These are phyloP conservation scores for Holcopasites calliopsidis DNA, from an alignment of 1,140 invertebrate species.

Conservation along the genomic window DNA sequence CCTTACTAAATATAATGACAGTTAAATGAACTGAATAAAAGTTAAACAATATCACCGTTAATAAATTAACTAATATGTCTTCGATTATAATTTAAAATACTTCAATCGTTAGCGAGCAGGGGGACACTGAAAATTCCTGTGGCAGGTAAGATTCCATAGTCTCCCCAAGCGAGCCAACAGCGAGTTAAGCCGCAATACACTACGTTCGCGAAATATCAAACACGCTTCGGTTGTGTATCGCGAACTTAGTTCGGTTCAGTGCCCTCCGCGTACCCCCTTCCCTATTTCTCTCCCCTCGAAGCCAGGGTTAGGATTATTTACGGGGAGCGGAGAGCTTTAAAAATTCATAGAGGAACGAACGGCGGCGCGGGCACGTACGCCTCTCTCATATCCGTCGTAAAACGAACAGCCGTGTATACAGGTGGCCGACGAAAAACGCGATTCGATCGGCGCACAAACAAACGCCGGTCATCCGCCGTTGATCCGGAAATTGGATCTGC, in stretches of 20 bases:
- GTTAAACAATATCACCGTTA: too few relatives aligned
- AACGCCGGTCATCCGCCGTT: slow-evolving; percentile 27
- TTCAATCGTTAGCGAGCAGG: too few relatives aligned
- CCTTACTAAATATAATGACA: too few relatives aligned
- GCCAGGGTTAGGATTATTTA: slow-evolving; percentile 26
- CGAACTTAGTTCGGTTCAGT: background rate
- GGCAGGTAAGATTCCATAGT: too few relatives aligned
- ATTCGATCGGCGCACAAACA: slow-evolving; percentile 48
- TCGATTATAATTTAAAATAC: too few relatives aligned
- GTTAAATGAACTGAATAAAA: too few relatives aligned
- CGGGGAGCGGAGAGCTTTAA: slow-evolving; percentile 17
- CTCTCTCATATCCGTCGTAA: slow-evolving; percentile 43
- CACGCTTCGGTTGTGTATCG: background rate
- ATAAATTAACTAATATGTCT: too few relatives aligned
- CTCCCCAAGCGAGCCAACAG: too few relatives aligned
- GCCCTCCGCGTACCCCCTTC: background rate
- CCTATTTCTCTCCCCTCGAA: background rate
- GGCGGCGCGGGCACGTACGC: slow-evolving; percentile 8
- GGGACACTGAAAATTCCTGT: too few relatives aligned
- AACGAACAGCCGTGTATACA: slow-evolving; percentile 29
- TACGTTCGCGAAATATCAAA: too few relatives aligned
- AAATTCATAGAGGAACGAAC: slow-evolving; percentile 27
- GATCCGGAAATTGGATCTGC: slow-evolving; percentile 62
- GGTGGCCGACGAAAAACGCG: slow-evolving; percentile 25
- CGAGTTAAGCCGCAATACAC: too few relatives aligned